A percentile compares a stretch with the other conserved stretches of the same genome.
These are phyloP conservation scores for Neoitamus cyanurus DNA, from an alignment of 2,888 invertebrate species.

Conservation along the genomic window DNA sequence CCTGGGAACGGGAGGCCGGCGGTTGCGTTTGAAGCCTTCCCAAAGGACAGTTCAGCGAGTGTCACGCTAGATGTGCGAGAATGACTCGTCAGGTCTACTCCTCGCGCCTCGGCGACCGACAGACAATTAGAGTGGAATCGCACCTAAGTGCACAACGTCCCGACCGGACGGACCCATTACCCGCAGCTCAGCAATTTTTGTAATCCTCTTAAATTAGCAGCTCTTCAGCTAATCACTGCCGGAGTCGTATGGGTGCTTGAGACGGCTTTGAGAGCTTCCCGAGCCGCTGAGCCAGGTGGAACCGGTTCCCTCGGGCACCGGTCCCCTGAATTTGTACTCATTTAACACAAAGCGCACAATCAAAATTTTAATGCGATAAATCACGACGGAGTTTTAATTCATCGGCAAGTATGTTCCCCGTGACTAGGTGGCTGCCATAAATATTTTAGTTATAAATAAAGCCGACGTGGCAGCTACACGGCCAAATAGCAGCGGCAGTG, in stretches of 20 bases:
- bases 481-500: slow-evolving; percentile 3
- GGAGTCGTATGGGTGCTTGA: not conserved
- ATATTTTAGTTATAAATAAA: slow-evolving; percentile 42
- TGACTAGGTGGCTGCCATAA: slow-evolving; percentile 34
- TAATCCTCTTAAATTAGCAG: not conserved
- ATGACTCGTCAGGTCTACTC: not conserved
- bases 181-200: not conserved
- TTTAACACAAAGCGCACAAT: slow-evolving; percentile 36
- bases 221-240: not conserved
- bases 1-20: not conserved
- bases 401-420: slow-evolving; percentile 44
- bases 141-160: not conserved
- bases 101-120: not conserved
- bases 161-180: not conserved
- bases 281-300: not conserved
- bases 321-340: slow-evolving; percentile 35
- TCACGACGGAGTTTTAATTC: slow-evolving; percentile 37
- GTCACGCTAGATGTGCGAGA: not conserved
- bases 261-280: not conserved
- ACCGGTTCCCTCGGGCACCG: not conserved
- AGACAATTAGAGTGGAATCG: not conserved
- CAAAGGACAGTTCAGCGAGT: not conserved
- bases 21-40: not conserved
- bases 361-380: slow-evolving; percentile 44
- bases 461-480: slow-evolving; percentile 17